Base-by-base conservation (phyloP, 2,888 invertebrate genomes). In the Torymus texanus region DNA sequence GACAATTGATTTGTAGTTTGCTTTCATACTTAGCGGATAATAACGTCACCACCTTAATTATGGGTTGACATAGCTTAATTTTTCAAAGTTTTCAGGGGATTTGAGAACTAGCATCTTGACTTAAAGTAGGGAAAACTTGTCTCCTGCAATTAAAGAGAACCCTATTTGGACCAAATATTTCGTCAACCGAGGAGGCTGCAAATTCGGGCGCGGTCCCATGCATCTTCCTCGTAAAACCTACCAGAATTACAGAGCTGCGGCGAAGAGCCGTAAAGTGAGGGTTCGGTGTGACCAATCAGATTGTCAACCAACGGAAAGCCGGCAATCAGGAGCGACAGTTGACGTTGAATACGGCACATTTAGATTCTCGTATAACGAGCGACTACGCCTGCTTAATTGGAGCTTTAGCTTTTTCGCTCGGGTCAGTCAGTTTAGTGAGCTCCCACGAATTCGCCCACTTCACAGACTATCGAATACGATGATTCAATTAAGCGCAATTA, bases 241-340 rank as follows among this genome's bases (percentile, higher is more conserved):
- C 53, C 51, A 53, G 50, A 75, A 66, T 71, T 66, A 16, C 41
- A 50, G n/a, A 61, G 55, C 29, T 16, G 18, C 18, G 58, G 16
- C 12, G 2, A 5, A 41, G 56, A 51, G 18, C 12, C 29, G 62
- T 75, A 65, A 72, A 67, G 53, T 58, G 55, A 62, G 75, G 75
- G 73, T 62, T 61, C 18, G 21, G 74, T 63, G 75, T 72, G 75
- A 72, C 78, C 75, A 75, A 78, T 75, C 70, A 75, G 24, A 78
- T 77, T 78, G 75, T 81, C 81, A 72, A 81, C 68, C 62, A 21
- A 53, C 66, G 75, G 74, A 67, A 75, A 75, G 70, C 75, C 78
- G 53, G 75, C 62, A 78, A 81, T 81, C 73, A 81, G n/a, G 71
- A n/a, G 66, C 14, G 62, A 24, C 4, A 24, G 58, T 66, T 63